These are phyloP conservation scores for Drosophila pseudotakahashii DNA, from an alignment of 2,888 invertebrate species.

Conservation along the genomic window DNA sequence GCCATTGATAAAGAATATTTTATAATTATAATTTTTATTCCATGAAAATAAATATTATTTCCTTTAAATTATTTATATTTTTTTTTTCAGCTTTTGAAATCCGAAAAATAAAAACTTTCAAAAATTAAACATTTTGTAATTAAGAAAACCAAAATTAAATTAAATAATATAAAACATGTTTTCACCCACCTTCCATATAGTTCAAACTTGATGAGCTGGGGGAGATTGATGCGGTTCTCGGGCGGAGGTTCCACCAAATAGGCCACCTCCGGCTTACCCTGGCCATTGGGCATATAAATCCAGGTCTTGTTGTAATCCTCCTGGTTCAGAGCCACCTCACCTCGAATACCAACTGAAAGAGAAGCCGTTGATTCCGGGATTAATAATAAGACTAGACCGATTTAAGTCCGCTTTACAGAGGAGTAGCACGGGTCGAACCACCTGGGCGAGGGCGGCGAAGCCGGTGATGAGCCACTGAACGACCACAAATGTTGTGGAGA, in stretches of 20 bases:
- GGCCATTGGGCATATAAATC: constrained; percentile 84
- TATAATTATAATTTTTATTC: too few relatives aligned
- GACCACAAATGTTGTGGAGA: constrained; percentile 76
- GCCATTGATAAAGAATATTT: too few relatives aligned
- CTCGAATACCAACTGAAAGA: constrained; percentile 75
- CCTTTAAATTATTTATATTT: too few relatives aligned
- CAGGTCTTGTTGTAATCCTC: constrained; percentile 84
- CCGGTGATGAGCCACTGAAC: constrained; percentile 80
- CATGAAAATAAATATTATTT: too few relatives aligned
- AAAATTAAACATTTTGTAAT: too few relatives aligned
- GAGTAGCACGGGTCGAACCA: constrained; percentile 74
- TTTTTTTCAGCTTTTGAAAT: too few relatives aligned
- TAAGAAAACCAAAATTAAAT: too few relatives aligned
- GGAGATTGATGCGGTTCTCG: constrained; percentile 69
- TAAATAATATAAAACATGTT: too few relatives aligned
- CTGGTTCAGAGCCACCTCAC: constrained; percentile 79
- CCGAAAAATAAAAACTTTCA: too few relatives aligned
- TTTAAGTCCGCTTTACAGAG: constrained; percentile 60
- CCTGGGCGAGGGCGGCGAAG: constrained; percentile 74
- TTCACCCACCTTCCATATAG: constrained; percentile 60
- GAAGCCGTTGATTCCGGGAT: not conserved
- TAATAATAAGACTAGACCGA: not conserved
- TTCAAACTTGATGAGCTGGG: constrained; percentile 80
- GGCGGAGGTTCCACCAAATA: constrained; percentile 82
- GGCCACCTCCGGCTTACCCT: constrained; percentile 82